phyloP scores from a whole-genome alignment of 1,140 invertebrate genomes.

The Drosophila varians region DNA sequence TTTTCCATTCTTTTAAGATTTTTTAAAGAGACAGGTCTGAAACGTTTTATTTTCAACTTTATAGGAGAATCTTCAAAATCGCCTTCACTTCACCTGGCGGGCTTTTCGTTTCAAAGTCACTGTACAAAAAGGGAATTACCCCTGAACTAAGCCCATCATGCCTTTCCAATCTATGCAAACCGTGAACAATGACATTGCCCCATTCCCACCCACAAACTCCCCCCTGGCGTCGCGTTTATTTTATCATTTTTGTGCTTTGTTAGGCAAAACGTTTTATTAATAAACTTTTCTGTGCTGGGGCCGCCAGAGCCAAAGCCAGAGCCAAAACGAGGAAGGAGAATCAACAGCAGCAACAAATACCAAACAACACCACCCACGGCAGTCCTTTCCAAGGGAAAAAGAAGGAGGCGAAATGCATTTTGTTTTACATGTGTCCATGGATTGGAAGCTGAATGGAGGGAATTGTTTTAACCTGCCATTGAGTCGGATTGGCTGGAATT shows the following conservation, averaged over 20 bases:
- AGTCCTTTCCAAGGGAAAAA: conserved; percentile 24
- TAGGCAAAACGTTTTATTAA: conserved; percentile 57
- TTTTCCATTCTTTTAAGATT: too few relatives aligned
- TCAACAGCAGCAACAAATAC: conserved; percentile 48
- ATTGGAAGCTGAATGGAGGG: conserved; percentile 11
- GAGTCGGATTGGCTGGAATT: conserved; percentile 31
- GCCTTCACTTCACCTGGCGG: neutral
- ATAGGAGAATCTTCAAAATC: too few relatives aligned
- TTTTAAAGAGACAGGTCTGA: too few relatives aligned
- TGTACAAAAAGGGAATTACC: neutral
- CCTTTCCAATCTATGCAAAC: conserved; percentile 17
- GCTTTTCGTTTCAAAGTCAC: neutral
- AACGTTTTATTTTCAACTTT: too few relatives aligned
- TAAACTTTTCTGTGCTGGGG: conserved; percentile 47
- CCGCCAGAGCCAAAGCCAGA: conserved; percentile 19
- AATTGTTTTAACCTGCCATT: conserved; percentile 3
- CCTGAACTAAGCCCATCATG: conserved; percentile 7
- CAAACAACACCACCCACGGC: conserved; percentile 21
- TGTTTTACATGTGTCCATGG: neutral
- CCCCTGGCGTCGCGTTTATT: conserved; percentile 58
- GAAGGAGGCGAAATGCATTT: conserved; percentile 36
- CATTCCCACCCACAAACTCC: neutral
- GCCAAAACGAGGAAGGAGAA: neutral
- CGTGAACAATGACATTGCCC: conserved; percentile 36
- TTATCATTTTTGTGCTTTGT: conserved; percentile 64